Base-by-base conservation (phyloP, 2,888 invertebrate species). In the Limnephilus auricula region DNA sequence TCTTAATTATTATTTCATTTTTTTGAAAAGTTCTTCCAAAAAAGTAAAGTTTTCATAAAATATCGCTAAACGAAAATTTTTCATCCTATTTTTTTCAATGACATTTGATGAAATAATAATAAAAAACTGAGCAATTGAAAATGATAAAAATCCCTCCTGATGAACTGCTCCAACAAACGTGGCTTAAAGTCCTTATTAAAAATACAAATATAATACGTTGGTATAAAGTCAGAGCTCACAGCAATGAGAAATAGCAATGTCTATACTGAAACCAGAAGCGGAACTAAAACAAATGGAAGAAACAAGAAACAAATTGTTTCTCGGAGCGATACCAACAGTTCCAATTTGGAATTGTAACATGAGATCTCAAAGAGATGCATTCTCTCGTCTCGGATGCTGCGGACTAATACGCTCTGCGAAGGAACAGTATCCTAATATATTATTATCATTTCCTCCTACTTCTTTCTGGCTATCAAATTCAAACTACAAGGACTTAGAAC, bases 311-410 rank as follows among this genome's bases (percentile, higher is more conserved):
- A 34, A 84, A 84, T 37, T 40, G 32, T 34, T 84, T 84, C n/a
- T 37, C 84, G 6, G n/a, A 84, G 37, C 84, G 13, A 40, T n/a
- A n/a, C 84, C 50, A 84, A 37, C n/a, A 34, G 32, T 82, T 82
- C 82, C 40, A 84, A n/a, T 40, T 40, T n/a, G 84, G 13, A 84
- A 25, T 37, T 84, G 84, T 37, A 84, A 84, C 40, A 25, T n/a
- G 84, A 84, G 84, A 84, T 37, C 84, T 40, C 84, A 84, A 84
- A 84, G 84, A n/a, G 84, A 83, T 3, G 18, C 25, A 84, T 84
- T 84, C 18, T n/a, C 18, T 12, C 84, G 84, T 84, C 37, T 37
- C 12, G 37, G 84, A 84, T 84, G 37, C 30, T 84, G 34, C 37
- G 15, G 37, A 84, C n/a, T 18, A 4, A 84, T 37, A 82, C 34